Conservation (phyloP, 2,888 invertebrate genomes). For the Caenorhabditis uteleia region DNA sequence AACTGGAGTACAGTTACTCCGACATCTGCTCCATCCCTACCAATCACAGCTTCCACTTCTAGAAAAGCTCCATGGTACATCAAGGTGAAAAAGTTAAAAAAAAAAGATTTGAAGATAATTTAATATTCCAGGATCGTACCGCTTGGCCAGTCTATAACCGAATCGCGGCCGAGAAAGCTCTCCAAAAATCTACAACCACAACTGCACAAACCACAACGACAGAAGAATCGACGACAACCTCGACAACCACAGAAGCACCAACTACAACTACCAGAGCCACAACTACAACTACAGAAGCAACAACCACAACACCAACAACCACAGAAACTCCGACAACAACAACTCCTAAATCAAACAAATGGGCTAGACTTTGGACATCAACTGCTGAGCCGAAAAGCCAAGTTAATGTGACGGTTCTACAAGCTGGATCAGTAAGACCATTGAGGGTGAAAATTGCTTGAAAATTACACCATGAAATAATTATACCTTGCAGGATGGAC, state of each 20-base stretch:
- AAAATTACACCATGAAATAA: not conserved
- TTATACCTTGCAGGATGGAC: conserved; percentile 52
- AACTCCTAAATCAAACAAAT: conserved; percentile 45
- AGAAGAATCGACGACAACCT: conserved; percentile 10
- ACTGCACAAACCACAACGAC: conserved; percentile 16
- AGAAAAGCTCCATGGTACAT: conserved; percentile 64
- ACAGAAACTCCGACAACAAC: conserved; percentile 28
- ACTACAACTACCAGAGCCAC: conserved; percentile 23
- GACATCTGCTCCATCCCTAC: conserved; percentile 42
- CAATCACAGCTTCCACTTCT: conserved; percentile 41
- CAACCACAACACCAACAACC: conserved; percentile 24
- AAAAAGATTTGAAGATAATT: not conserved
- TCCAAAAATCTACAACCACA: conserved; percentile 27
- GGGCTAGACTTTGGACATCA: conserved; percentile 64
- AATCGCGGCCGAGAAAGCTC: conserved; percentile 40
- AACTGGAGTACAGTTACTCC: conserved; percentile 64
- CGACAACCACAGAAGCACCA: conserved; percentile 25
- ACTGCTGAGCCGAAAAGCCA: conserved; percentile 49
- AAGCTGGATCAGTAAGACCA: conserved; percentile 58
- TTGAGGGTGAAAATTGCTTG: conserved; percentile 45
- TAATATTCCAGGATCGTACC: conserved; percentile 48
- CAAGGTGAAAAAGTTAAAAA: conserved; percentile 41
- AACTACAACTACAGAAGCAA: conserved; percentile 30
- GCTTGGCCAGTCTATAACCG: conserved; percentile 55
- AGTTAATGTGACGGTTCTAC: conserved; percentile 64